phyloP scores from a whole-genome alignment of 2,888 invertebrate genomes.

The Laspeyria flexula region DNA sequence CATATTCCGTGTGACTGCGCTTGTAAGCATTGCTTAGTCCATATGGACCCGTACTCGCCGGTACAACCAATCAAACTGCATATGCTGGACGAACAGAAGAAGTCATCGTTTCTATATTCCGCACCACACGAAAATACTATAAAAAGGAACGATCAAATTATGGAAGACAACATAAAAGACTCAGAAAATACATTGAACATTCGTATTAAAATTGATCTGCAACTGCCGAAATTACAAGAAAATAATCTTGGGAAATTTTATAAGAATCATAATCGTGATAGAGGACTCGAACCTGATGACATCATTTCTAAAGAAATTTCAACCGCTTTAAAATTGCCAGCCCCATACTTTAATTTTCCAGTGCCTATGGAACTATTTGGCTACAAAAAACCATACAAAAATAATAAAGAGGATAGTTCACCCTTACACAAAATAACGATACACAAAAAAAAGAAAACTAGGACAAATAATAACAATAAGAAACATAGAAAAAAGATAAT shows the following conservation, averaged over 20 bases:
- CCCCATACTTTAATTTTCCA: conserved; percentile 66
- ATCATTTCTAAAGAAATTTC: conserved; percentile 55
- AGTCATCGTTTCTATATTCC: conserved; percentile 12
- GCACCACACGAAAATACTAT: conserved; percentile 22
- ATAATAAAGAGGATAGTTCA: conserved; percentile 50
- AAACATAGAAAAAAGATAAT: conserved; percentile 72
- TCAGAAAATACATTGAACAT: conserved; percentile 65
- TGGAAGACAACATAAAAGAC: conserved; percentile 37
- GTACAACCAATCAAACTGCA: conserved; percentile 37
- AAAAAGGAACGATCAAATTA: conserved; percentile 29
- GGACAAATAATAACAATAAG: conserved; percentile 59
- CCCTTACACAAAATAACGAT: conserved; percentile 68
- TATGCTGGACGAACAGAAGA: conserved; percentile 35
- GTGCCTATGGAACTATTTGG: conserved; percentile 64
- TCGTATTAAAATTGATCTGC: conserved; percentile 72
- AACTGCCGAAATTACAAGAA: conserved; percentile 66
- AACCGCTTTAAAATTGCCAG: conserved; percentile 59
- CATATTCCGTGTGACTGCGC: conserved; percentile 65
- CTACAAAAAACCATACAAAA: conserved; percentile 51
- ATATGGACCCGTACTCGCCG: conserved; percentile 37
- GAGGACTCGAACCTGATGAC: conserved; percentile 45
- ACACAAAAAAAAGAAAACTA: conserved; percentile 75
- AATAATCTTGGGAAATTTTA: conserved; percentile 37
- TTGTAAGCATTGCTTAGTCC: conserved; percentile 66
- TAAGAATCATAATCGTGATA: conserved; percentile 41